Percentiles rank a stretch among this genome's conserved stretches.
phyloP scores from a whole-genome alignment of 2,888 invertebrate species.

The Luperina testacea region DNA sequence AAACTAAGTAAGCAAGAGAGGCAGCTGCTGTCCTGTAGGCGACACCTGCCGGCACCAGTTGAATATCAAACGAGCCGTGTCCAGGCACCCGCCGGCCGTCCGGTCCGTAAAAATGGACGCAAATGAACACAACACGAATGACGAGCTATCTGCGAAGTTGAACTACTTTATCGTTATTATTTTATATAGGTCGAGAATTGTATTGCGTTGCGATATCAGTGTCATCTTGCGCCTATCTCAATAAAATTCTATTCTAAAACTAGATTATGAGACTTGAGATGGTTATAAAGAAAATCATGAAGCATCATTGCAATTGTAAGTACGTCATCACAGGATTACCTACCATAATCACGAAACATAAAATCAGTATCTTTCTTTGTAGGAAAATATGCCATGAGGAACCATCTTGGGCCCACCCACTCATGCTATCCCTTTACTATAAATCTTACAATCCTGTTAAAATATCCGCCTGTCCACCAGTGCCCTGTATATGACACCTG shows the following conservation, averaged over 20 bases:
- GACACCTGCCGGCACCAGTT: slow-evolving; percentile 60
- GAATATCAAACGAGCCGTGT: slow-evolving; percentile 64
- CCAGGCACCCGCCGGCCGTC: slow-evolving; percentile 28
- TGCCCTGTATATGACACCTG: slow-evolving; percentile 47
- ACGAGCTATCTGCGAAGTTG: slow-evolving; percentile 31
- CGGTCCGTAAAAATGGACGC: slow-evolving; percentile 31
- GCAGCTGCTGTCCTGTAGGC: slow-evolving; percentile 45
- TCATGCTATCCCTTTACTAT: neutral
- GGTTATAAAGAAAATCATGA: neutral
- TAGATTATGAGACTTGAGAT: neutral
- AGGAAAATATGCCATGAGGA: neutral
- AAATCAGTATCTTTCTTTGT: neutral
- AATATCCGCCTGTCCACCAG: slow-evolving; percentile 25
- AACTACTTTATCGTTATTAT: slow-evolving; percentile 15
- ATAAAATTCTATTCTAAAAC: neutral
- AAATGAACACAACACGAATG: slow-evolving; percentile 46
- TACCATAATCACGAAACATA: neutral
- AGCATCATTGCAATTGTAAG: neutral
- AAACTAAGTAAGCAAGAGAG: slow-evolving; percentile 44
- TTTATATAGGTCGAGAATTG: neutral
- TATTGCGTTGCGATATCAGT: neutral
- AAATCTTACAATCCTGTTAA: neutral
- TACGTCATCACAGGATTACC: neutral
- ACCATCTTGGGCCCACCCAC: neutral
- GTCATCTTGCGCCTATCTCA: neutral